Conservation (phyloP, 2,797 vertebrate species). For the Pantherophis vulpinus region DNA sequence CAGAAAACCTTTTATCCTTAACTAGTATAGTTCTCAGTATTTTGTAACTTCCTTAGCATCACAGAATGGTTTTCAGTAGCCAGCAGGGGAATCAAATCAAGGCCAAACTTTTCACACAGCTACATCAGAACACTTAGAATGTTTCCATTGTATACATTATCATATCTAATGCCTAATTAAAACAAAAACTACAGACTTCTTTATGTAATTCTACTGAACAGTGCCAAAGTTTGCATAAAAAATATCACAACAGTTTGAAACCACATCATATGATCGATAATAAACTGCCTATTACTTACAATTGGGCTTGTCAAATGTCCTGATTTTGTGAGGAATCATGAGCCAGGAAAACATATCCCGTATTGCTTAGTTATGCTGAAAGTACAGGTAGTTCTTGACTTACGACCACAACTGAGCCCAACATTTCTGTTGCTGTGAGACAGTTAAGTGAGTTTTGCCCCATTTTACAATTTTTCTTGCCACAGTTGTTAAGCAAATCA, state of each 20-base stretch:
- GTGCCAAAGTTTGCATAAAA: not conserved
- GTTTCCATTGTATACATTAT: too few species aligned
- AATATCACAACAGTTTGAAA: not conserved
- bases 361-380: not conserved
- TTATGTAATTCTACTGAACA: not conserved
- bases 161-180: not conserved
- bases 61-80: not conserved
- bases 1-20: not conserved
- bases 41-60: not conserved
- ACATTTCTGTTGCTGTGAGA: not conserved
- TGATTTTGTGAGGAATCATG: not conserved
- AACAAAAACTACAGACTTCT: not conserved
- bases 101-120: not conserved
- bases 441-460: not conserved
- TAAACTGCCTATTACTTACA: not conserved
- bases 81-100: not conserved
- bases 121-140: not conserved
- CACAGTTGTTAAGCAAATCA: not conserved
- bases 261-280: not conserved
- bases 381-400: not conserved
- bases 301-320: not conserved
- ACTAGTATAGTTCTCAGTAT: not conserved
- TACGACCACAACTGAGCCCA: not conserved
- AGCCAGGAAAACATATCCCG: not conserved
- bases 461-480: not conserved